Evolutionary conservation across 35 echinoderm and acorn worm species (phyloP).

Genomic region (Ophiothrix spiculata): DNA sequence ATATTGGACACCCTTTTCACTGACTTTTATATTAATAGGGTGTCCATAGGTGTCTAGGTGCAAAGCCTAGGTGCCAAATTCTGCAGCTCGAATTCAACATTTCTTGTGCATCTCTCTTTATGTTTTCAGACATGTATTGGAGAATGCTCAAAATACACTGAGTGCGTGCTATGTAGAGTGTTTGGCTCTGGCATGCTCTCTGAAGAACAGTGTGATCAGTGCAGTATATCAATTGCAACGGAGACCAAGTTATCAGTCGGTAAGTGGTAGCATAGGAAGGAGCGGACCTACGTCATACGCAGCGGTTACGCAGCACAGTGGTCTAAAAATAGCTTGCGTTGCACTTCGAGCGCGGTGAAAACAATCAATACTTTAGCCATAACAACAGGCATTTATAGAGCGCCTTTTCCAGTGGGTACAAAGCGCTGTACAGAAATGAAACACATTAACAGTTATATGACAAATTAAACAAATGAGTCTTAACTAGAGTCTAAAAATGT

Average conservation of each 20-base stretch:
- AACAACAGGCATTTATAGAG: too few species aligned
- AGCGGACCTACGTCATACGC: too few species aligned
- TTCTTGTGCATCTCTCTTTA: neutral
- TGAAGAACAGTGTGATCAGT: conserved; percentile 67
- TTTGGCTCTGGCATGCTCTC: conserved; percentile 52
- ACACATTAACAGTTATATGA: too few species aligned
- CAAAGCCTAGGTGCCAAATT: neutral
- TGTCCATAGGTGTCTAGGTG: neutral
- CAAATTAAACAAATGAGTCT: too few species aligned
- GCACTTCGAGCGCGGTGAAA: too few species aligned
- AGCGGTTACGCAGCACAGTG: too few species aligned
- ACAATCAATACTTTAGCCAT: too few species aligned
- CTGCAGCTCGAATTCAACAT: neutral
- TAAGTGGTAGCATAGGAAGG: conserved; percentile 51
- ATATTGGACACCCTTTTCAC: neutral
- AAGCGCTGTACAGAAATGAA: too few species aligned
- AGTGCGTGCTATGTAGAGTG: conserved; percentile 84
- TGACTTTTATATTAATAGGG: neutral
- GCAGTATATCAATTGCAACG: conserved; percentile 52
- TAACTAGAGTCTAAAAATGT: too few species aligned
- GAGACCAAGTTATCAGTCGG: conserved; percentile 40
- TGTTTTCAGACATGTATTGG: conserved; percentile 70
- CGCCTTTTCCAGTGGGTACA: too few species aligned
- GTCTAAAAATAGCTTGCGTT: too few species aligned
- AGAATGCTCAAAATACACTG: conserved; percentile 64